Evolutionary conservation across 1,140 invertebrate species (phyloP), one percentile per base, ranked within the genome.

Genomic region (Hestina assimilis): DNA sequence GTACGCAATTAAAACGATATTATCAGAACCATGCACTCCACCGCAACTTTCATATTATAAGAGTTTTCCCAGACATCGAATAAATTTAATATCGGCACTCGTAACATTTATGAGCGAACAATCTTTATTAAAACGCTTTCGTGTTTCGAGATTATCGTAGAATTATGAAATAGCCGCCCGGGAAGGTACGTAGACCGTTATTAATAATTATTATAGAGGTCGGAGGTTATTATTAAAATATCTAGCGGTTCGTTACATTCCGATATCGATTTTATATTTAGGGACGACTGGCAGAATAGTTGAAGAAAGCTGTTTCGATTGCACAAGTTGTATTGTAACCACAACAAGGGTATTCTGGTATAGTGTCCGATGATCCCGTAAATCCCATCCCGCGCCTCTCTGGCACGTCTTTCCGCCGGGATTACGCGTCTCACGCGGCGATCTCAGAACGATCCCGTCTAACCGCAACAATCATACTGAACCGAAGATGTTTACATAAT

Each of bases 1-100:
- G 53, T 64, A 69, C 63, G 71, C 69, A 83, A 81, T 81, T 81
- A 79, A 79, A 79, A 76, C 64, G 64, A 71, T 75, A 78, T 78
- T 76, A 75, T 75, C 67, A 43, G 63, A 64, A 63, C 64, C 54
- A 61, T 71, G 52, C 66, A 65, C 62, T 58, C 41, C 56, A 45
- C 46, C 54, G 26, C 43, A 64, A 61, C 60, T 63, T 62, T 66
- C 21, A 58, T 50, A 58, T 62, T 63, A 38, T 31, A 57, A 17
- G 41, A 46, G 33, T 43, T 59, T 33, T 53, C 35, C 51, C 46
- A 33, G 59, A 62, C 42, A 51, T 38, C 28, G 48, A 63, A 63
- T 55, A 59, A 61, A 61, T 57, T 61, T 60, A 57, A 53, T 61
- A 54, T 54, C 46, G 50, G 24, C 53, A 57, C 40, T 45, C 46